Evolutionary conservation across 2,113 vertebrate species (phyloP).

Genomic region (Poeciliopsis occidentalis): DNA sequence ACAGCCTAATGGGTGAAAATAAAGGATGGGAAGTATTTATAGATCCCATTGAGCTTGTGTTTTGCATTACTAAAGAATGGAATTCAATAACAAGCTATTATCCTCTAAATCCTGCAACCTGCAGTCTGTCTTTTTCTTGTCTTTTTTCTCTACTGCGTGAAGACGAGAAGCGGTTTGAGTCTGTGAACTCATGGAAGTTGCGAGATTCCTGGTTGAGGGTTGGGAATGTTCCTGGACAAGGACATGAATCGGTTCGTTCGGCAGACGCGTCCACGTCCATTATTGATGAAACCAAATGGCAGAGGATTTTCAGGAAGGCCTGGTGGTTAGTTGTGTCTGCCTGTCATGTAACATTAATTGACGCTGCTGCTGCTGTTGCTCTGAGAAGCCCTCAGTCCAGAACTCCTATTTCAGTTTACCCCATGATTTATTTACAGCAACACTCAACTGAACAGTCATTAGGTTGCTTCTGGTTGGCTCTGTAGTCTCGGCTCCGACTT

Average conservation of each 20-base stretch:
- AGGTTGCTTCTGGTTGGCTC: slow-evolving; percentile 17
- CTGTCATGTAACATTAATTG: slow-evolving; percentile 71
- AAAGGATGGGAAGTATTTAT: slow-evolving; percentile 54
- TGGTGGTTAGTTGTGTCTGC: slow-evolving; percentile 42
- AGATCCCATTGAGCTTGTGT: slow-evolving; percentile 42
- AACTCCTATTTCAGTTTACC: slow-evolving; percentile 60
- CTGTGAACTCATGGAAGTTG: slow-evolving; percentile 17
- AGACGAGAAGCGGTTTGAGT: slow-evolving; percentile 30
- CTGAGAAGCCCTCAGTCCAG: slow-evolving; percentile 25
- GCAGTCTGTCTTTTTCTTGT: slow-evolving; percentile 3
- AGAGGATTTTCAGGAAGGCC: slow-evolving; percentile 43
- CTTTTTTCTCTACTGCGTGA: slow-evolving; percentile 31
- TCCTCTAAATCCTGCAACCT: slow-evolving; percentile 35
- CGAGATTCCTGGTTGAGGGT: neutral
- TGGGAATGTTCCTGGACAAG: slow-evolving; percentile 11
- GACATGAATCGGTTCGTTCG: slow-evolving; percentile 19
- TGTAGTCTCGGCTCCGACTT: slow-evolving; percentile 15
- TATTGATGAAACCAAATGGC: slow-evolving; percentile 71
- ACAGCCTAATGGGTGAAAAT: slow-evolving; percentile 32
- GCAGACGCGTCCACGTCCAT: slow-evolving; percentile 53
- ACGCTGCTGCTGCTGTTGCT: slow-evolving; percentile 46
- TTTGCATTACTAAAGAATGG: slow-evolving; percentile 35
- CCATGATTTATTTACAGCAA: slow-evolving; percentile 69
- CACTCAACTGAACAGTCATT: slow-evolving; percentile 38
- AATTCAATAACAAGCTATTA: slow-evolving; percentile 55